These are phyloP conservation scores for Cavia aperea DNA, from an alignment of 2,113 vertebrate species.

Conservation along the genomic window DNA sequence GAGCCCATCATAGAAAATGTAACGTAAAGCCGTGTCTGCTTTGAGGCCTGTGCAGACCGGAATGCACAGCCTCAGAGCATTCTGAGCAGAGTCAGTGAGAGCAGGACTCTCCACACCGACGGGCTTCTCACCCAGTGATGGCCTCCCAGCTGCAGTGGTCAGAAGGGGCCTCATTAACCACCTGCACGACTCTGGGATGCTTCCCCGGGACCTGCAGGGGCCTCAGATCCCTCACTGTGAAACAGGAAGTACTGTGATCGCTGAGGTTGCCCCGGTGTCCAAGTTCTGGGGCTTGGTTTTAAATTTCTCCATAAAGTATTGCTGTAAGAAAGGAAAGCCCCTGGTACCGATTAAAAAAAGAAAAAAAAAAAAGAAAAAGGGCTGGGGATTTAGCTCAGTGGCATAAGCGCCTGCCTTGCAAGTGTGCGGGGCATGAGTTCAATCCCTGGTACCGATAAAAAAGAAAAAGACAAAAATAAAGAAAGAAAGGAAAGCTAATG, in stretches of 20 bases:
- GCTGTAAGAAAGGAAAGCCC: background rate
- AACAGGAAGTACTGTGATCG: background rate
- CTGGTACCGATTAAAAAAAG: too few relatives aligned
- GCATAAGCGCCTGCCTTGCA: too few relatives aligned
- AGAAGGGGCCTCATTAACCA: background rate
- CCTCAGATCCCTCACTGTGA: background rate
- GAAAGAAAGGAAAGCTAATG: background rate
- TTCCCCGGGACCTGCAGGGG: fast-evolving
- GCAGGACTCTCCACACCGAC: background rate
- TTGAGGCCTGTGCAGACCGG: background rate
- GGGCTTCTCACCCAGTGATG: background rate
- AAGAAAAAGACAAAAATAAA: too few relatives aligned
- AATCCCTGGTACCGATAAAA: too few relatives aligned
- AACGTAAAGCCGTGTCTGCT: background rate
- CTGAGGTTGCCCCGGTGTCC: background rate
- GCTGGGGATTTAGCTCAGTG: too few relatives aligned
- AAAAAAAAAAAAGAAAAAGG: too few relatives aligned
- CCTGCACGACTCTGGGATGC: background rate
- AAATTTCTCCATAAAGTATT: constrained; percentile 9
- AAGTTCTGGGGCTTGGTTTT: constrained; percentile 3
- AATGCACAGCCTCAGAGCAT: background rate
- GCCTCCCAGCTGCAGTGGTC: background rate
- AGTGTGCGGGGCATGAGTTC: too few relatives aligned
- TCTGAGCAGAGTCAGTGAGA: background rate
- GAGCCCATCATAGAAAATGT: background rate